Evolutionary conservation across 2,888 invertebrate genomes (phyloP).

Genomic region (Lagria hirta): DNA sequence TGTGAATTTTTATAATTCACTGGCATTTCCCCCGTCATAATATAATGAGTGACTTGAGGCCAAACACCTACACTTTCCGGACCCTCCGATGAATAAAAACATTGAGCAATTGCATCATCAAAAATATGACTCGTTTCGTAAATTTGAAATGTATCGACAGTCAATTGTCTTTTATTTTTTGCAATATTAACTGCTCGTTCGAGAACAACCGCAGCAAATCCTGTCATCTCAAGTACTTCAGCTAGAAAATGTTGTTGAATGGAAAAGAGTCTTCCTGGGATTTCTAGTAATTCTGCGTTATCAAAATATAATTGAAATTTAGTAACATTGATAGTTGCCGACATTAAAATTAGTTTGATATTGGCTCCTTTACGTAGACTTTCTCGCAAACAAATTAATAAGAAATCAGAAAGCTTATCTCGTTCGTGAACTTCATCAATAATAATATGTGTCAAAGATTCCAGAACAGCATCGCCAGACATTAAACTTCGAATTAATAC

Average conservation of each 20-base stretch:
- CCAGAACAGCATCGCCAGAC: slow-evolving; percentile 70
- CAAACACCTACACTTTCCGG: slow-evolving; percentile 35
- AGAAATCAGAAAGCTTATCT: slow-evolving; percentile 89
- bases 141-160: too few species aligned
- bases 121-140: slow-evolving; percentile 15
- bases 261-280: slow-evolving; percentile 74
- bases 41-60: slow-evolving; percentile 66
- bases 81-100: slow-evolving; percentile 32
- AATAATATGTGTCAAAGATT: slow-evolving; percentile 78
- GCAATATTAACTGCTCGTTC: too few species aligned
- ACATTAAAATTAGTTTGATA: slow-evolving; percentile 88
- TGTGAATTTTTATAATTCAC: slow-evolving; percentile 70
- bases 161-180: too few species aligned
- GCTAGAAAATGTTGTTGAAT: slow-evolving; percentile 80
- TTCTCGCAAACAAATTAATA: slow-evolving; percentile 82
- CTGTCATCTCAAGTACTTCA: slow-evolving; percentile 68
- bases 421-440: slow-evolving; percentile 97
- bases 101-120: slow-evolving; percentile 17
- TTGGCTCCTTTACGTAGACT: slow-evolving; percentile 69
- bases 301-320: slow-evolving; percentile 84
- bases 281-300: slow-evolving; percentile 72
- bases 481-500: slow-evolving; percentile 86
- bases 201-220: slow-evolving; percentile 54
- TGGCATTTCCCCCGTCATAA: slow-evolving; percentile 75
- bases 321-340: slow-evolving; percentile 85